Base-by-base conservation (phyloP, 2,797 vertebrate genomes). In the Gymnoscopelus microlampas region DNA sequence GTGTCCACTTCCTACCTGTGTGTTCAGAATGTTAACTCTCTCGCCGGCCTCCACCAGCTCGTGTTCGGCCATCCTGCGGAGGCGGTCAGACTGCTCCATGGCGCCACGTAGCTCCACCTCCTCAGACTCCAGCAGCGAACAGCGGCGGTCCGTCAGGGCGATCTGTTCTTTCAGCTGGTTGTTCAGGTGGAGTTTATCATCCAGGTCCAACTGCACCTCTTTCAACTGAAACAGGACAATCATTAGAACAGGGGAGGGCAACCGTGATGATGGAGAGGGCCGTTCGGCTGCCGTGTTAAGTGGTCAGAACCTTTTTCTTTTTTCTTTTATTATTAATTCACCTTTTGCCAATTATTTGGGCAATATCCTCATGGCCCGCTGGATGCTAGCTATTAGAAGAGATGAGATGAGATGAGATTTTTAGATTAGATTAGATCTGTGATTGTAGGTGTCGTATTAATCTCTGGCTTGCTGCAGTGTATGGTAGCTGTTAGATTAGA, bases 101-200 rank as follows among this genome's bases (percentile, higher is more conserved):
- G 90, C 71, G 0, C 80, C 88, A 1, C 95, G 89, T 5, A 97
- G 90, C 88, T 98, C 96, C 78, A 94, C 94, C 81, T 96, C 93
- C 87, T 98, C 96, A 0, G 93, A 89, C 0, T 85, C 54, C 86
- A 97, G 89, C 81, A 98, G 84, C 0, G 88, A 87, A 8, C 93
- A 95, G 61, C 96, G 89, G 0, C 96, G 95, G 84, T 98, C 96
- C 51, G 95, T 76, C 68, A 96, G 92, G 0, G 87, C 89, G 0
- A 88, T 87, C 88, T 99, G 96, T 71, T 98, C 97, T 4, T 86
- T 93, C 60, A 97, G 93, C 87, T 97, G 94, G 0, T 96, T 94
- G 0, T 88, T 92, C 49, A 92, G 69, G 68, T 95, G 92, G 54
- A 95, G 66, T 14, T 93, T 94, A 23, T 96, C 95, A 0, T 96